A percentile compares a stretch with the other conserved stretches of the same genome.
Evolutionary conservation across 2,113 vertebrate genomes (phyloP).

Genomic region (Ranitomeya imitator): DNA sequence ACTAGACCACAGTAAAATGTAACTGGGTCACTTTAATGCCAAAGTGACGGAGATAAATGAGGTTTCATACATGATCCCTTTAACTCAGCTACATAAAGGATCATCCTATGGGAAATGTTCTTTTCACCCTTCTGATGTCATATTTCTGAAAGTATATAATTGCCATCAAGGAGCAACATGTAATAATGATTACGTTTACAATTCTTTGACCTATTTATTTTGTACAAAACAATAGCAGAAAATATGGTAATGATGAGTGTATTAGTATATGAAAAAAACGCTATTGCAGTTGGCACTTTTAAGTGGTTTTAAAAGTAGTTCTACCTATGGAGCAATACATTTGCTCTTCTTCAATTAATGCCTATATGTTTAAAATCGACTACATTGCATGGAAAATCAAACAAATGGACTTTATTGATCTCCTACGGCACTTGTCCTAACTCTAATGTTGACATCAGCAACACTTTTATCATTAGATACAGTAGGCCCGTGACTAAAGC

Average conservation of each 20-base stretch:
- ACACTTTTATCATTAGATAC: conserved; percentile 14
- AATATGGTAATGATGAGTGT: background rate
- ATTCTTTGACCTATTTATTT: conserved; percentile 10
- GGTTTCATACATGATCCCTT: conserved; percentile 46
- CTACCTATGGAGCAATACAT: background rate
- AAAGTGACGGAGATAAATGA: conserved; percentile 36
- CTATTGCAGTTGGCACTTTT: background rate
- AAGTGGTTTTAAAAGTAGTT: background rate
- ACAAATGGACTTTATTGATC: conserved; percentile 14
- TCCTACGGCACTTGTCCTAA: background rate
- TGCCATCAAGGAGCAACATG: conserved; percentile 19
- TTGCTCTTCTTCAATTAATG: background rate
- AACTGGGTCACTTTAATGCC: conserved; percentile 51
- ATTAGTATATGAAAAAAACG: background rate
- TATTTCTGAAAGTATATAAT: conserved; percentile 8
- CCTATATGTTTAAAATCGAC: background rate
- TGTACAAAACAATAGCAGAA: background rate
- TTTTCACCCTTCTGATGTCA: background rate
- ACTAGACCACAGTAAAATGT: conserved; percentile 19
- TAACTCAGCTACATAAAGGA: conserved; percentile 33
- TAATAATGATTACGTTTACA: background rate
- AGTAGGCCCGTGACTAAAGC: background rate
- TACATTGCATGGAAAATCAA: background rate
- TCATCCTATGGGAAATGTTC: conserved; percentile 22
- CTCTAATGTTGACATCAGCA: background rate